phyloP scores from a whole-genome alignment of 92 coral and sea anemone species.

The Nematostella vectensis region DNA sequence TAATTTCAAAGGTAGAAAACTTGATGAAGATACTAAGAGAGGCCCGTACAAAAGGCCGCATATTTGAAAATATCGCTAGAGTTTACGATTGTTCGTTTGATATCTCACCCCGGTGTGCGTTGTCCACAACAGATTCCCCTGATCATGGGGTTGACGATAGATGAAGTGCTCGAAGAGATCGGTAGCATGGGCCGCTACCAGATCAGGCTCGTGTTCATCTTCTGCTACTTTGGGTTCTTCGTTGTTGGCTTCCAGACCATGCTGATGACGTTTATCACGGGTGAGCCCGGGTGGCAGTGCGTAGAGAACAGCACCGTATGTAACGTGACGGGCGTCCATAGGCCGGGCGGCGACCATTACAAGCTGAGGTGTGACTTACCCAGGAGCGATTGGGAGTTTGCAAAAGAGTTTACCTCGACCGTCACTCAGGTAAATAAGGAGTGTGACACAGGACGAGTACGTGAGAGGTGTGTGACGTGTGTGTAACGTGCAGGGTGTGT shows the following conservation, averaged over 20 bases:
- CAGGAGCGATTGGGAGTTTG: slow-evolving; percentile 68
- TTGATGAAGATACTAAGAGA: too few species aligned
- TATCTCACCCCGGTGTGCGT: too few species aligned
- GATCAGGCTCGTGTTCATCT: slow-evolving; percentile 37
- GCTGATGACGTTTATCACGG: slow-evolving; percentile 44
- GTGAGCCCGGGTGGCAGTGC: slow-evolving; percentile 77
- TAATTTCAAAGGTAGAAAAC: too few species aligned
- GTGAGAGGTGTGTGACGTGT: background rate
- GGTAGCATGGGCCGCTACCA: slow-evolving; percentile 79
- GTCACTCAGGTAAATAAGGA: slow-evolving; percentile 83
- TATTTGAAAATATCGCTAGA: too few species aligned
- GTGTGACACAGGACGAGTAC: background rate
- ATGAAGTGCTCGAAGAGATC: slow-evolving; percentile 47
- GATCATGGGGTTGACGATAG: slow-evolving; percentile 45
- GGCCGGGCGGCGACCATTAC: slow-evolving; percentile 33
- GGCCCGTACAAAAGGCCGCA: too few species aligned
- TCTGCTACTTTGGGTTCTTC: slow-evolving; percentile 29
- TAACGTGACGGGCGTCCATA: slow-evolving; percentile 37
- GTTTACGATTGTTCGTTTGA: too few species aligned
- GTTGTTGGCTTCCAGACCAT: slow-evolving; percentile 43
- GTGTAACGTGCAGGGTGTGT: too few species aligned
- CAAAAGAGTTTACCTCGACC: slow-evolving; percentile 54
- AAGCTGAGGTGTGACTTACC: slow-evolving; percentile 48
- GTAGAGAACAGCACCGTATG: slow-evolving; percentile 46
- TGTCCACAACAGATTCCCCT: background rate